Evolutionary conservation across 2,113 vertebrate genomes (phyloP).

Genomic region (Archilochus colubris): DNA sequence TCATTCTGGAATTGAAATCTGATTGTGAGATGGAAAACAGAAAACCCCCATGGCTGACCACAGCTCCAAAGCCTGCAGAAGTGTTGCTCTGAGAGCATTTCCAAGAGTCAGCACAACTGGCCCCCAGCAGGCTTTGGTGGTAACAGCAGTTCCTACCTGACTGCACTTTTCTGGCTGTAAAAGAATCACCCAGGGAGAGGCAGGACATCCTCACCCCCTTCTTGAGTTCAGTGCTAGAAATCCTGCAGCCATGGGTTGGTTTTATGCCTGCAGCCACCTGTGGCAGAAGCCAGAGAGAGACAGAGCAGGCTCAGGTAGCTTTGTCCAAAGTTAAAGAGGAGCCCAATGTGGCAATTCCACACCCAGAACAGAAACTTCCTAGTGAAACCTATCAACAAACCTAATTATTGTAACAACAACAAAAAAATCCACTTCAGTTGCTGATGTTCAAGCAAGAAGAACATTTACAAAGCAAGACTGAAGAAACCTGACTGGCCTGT

Average conservation of each 20-base stretch:
- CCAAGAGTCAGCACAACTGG: neutral
- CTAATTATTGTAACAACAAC: neutral
- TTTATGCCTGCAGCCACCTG: neutral
- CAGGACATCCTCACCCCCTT: neutral
- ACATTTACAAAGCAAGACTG: neutral
- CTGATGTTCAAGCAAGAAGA: neutral
- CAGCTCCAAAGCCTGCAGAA: constrained; percentile 18
- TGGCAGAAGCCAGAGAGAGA: neutral
- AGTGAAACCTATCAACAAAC: neutral
- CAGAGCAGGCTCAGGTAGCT: neutral
- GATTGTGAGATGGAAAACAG: constrained; percentile 31
- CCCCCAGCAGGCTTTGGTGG: neutral
- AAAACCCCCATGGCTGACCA: neutral
- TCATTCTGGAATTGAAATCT: constrained; percentile 30
- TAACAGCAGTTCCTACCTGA: neutral
- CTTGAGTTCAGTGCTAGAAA: neutral
- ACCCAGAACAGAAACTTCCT: neutral
- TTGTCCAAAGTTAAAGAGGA: neutral
- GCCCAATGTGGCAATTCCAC: neutral
- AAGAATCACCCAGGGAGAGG: rapidly evolving
- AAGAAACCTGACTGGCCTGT: neutral
- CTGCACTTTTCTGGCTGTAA: rapidly evolving
- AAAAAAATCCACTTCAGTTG: neutral
- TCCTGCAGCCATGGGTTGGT: rapidly evolving
- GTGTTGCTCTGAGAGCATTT: neutral